A percentile compares a stretch with the other conserved stretches of the same genome.
These are phyloP conservation scores for Gobius niger DNA, from an alignment of 2,113 vertebrate genomes.

Conservation along the genomic window DNA sequence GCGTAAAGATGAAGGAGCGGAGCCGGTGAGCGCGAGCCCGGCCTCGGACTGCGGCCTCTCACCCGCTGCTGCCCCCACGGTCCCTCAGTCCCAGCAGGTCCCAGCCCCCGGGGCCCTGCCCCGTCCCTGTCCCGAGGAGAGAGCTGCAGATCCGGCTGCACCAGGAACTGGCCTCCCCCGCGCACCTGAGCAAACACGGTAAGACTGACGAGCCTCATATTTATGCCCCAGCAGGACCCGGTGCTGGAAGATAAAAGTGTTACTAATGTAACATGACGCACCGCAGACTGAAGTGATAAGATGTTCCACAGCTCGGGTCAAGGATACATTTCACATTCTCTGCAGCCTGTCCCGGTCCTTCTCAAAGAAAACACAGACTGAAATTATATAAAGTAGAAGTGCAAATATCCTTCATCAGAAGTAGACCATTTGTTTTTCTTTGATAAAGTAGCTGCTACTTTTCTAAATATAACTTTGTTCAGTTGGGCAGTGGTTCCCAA, in stretches of 20 bases:
- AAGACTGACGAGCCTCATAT: background rate
- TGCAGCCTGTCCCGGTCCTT: no score
- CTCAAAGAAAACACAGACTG: background rate
- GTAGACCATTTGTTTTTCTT: no score
- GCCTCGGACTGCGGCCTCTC: background rate
- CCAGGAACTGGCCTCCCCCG: conserved; percentile 2
- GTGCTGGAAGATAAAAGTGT: no score
- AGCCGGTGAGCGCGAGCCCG: background rate
- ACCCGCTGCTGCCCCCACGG: background rate
- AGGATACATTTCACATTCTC: background rate
- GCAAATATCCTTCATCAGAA: no score
- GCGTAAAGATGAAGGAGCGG: background rate
- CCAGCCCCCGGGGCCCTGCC: background rate
- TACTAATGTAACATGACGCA: background rate
- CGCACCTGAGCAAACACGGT: background rate
- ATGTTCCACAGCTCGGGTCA: background rate
- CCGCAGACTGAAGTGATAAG: background rate
- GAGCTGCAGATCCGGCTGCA: conserved; percentile 12
- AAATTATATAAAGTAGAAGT: no score
- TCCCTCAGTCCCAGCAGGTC: no score
- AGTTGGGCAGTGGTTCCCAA: no score
- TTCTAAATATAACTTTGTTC: no score
- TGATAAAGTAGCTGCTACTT: no score
- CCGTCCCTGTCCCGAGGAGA: background rate
- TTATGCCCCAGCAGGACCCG: background rate